Evolutionary conservation across 2,113 vertebrate genomes (phyloP).

Genomic region (Monopterus albus): DNA sequence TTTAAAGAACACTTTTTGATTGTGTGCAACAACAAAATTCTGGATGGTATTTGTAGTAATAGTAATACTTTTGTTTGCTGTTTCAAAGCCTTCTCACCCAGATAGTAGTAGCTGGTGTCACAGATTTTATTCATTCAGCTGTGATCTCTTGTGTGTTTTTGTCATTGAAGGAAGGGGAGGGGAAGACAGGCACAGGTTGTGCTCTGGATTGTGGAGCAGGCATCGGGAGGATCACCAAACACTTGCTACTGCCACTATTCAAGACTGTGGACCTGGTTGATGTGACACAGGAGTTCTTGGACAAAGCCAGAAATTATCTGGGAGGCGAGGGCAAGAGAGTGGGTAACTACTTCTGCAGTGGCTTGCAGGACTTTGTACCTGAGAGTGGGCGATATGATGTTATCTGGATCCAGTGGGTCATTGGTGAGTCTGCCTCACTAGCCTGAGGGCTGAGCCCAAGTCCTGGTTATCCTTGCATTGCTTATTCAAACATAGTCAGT

Average conservation of each 20-base stretch:
- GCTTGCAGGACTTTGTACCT: slow-evolving; percentile 93
- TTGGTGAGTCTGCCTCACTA: slow-evolving; percentile 93
- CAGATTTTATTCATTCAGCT: too few species aligned
- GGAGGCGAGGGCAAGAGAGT: slow-evolving; percentile 90
- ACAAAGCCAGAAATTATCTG: slow-evolving; percentile 90
- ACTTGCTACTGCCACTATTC: slow-evolving; percentile 93
- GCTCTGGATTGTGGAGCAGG: slow-evolving; percentile 96
- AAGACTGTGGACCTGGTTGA: slow-evolving; percentile 94
- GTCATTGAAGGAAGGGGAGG: slow-evolving; percentile 85
- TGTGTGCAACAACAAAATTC: too few species aligned
- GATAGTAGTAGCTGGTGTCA: too few species aligned
- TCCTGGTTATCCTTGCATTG: too few species aligned
- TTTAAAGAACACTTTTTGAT: background rate
- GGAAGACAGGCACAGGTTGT: slow-evolving; percentile 82
- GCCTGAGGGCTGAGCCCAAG: too few species aligned
- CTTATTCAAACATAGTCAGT: too few species aligned
- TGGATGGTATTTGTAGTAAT: too few species aligned
- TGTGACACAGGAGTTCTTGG: slow-evolving; percentile 92
- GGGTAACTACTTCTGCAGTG: slow-evolving; percentile 91
- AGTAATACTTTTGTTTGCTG: too few species aligned
- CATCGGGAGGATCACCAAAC: slow-evolving; percentile 94
- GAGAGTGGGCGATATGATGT: slow-evolving; percentile 89
- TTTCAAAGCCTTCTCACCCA: too few species aligned
- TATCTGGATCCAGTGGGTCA: slow-evolving; percentile 99
- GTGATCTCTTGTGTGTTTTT: background rate